Evolutionary conservation across 2,113 vertebrate species (phyloP).

Genomic region (Xyliphius kryptos): DNA sequence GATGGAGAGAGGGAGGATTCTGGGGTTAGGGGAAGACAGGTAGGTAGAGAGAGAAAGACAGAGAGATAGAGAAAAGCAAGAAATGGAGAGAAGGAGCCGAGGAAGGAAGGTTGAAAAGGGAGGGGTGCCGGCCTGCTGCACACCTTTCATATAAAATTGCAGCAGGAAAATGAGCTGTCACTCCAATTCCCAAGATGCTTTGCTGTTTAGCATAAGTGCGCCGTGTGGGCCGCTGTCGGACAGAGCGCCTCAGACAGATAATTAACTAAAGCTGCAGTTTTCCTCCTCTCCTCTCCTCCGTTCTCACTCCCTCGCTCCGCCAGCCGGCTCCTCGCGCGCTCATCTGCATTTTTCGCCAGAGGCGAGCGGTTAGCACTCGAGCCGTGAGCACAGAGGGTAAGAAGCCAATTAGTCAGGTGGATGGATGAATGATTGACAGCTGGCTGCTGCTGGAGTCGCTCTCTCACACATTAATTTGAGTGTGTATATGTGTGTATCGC

Average conservation of each 20-base stretch:
- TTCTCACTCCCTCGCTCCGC: constrained; percentile 35
- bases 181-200: constrained; percentile 98
- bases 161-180: constrained; percentile 99
- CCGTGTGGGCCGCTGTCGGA: constrained; percentile 80
- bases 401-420: constrained; percentile 99
- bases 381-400: constrained; percentile 99
- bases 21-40: constrained; percentile 20
- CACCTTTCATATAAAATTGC: constrained; percentile 88
- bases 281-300: constrained; percentile 37
- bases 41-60: constrained; percentile 55
- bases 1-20: constrained; percentile 8
- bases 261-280: constrained; percentile 99
- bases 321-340: constrained; percentile 80
- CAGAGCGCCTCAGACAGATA: constrained; percentile 85
- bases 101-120: constrained; percentile 13
- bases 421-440: constrained; percentile 99
- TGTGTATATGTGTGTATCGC: constrained; percentile 6
- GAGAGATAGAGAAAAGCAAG: constrained; percentile 63
- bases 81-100: constrained; percentile 76
- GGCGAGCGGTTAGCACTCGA: constrained; percentile 98
- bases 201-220: constrained; percentile 98
- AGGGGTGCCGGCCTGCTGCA: constrained; percentile 71
- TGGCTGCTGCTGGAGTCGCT: constrained; percentile 86
- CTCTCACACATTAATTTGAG: constrained; percentile 66
- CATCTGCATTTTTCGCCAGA: constrained; percentile 99